Percentiles rank a stretch among this genome's conserved stretches.
phyloP scores from a whole-genome alignment of 2,797 vertebrate species.

The Psittacula derbiana region DNA sequence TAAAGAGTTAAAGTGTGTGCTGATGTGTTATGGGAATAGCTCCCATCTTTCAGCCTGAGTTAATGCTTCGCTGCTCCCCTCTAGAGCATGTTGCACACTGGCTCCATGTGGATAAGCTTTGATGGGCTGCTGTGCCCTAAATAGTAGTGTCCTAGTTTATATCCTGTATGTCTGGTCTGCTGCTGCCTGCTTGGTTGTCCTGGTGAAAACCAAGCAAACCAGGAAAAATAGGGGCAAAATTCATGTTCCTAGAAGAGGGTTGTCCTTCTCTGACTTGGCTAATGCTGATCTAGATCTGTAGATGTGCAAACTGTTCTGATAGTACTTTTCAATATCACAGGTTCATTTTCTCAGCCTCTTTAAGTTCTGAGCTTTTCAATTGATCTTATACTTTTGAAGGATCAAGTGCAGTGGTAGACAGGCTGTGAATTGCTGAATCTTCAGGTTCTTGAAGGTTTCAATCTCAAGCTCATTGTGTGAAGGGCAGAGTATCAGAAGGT shows the following conservation, averaged over 20 bases:
- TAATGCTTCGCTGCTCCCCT: conserved; percentile 25
- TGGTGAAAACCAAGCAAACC: not conserved
- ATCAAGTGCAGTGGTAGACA: not conserved
- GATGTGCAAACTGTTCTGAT: not conserved
- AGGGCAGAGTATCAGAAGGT: not conserved
- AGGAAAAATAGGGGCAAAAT: not conserved
- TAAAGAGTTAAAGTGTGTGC: not conserved
- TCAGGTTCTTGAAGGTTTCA: not conserved
- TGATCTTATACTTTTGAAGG: not conserved
- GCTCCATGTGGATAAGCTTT: conserved; percentile 38
- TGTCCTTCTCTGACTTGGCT: not conserved
- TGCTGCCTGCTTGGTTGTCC: not conserved
- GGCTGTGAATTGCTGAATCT: not conserved
- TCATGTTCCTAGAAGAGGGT: not conserved
- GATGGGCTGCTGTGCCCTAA: conserved; percentile 48
- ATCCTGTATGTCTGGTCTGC: not conserved
- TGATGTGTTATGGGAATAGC: not conserved
- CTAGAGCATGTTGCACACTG: not conserved
- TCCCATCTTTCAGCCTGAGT: not conserved
- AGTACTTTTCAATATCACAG: not conserved
- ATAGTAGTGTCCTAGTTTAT: conserved; percentile 51
- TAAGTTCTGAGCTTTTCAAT: not conserved
- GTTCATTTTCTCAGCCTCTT: not conserved
- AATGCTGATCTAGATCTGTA: not conserved
- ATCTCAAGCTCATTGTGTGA: not conserved